These are phyloP conservation scores for Drosophila novamexicana DNA, from an alignment of 1,140 invertebrate genomes.

Conservation along the genomic window DNA sequence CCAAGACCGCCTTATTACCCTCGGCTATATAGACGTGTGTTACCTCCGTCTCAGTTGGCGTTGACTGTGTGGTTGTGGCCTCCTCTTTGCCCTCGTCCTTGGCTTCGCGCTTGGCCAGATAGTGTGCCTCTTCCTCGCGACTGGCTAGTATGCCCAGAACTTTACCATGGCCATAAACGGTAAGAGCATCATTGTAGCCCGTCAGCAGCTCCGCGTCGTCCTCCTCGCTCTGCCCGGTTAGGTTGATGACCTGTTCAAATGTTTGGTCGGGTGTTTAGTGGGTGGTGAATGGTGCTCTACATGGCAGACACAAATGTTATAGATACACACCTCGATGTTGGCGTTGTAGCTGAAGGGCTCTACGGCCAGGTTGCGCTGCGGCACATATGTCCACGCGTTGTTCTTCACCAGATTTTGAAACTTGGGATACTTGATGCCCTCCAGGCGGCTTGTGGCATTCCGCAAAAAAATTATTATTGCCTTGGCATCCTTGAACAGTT, in stretches of 20 bases:
- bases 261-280: not conserved
- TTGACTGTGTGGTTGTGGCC: slow-evolving; percentile 47
- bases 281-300: not conserved
- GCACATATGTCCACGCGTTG: slow-evolving; percentile 84
- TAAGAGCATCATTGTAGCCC: slow-evolving; percentile 85
- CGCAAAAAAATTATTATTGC: slow-evolving; percentile 79
- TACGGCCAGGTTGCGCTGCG: slow-evolving; percentile 85
- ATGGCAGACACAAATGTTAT: not conserved
- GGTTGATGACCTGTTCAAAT: slow-evolving; percentile 85
- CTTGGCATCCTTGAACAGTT: slow-evolving; percentile 75
- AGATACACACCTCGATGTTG: slow-evolving; percentile 78
- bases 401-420: slow-evolving; percentile 80
- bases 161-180: slow-evolving; percentile 85
- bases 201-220: slow-evolving; percentile 86
- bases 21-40: slow-evolving; percentile 74
- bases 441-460: slow-evolving; percentile 68
- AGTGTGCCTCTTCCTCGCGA: slow-evolving; percentile 76
- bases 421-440: slow-evolving; percentile 72
- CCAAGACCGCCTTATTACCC: slow-evolving; percentile 78
- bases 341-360: slow-evolving; percentile 85
- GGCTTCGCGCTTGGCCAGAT: slow-evolving; percentile 68
- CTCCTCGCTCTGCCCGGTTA: slow-evolving; percentile 86
- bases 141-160: slow-evolving; percentile 86
- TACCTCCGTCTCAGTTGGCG: slow-evolving; percentile 59
- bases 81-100: slow-evolving; percentile 50